Evolutionary conservation across 2,797 vertebrate species (phyloP).

Genomic region (Xerus rutilus): DNA sequence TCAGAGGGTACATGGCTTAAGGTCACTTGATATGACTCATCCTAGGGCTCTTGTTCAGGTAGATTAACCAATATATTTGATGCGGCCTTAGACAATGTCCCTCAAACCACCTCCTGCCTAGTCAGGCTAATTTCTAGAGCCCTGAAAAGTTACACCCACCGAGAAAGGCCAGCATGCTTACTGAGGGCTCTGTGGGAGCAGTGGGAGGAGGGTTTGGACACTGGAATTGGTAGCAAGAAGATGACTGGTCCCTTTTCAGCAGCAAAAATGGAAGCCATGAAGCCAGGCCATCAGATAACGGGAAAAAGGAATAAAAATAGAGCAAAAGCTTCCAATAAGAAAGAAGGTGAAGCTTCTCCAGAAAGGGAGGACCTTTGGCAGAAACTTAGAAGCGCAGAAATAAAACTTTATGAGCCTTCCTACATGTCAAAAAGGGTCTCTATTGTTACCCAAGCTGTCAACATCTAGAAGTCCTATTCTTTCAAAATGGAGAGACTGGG

Average conservation of each 20-base stretch:
- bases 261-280: neutral
- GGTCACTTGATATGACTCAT: neutral
- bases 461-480: neutral
- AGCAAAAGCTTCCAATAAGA: neutral
- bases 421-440: neutral
- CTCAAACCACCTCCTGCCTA: neutral
- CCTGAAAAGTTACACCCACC: neutral
- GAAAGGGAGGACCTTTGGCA: neutral
- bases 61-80: neutral
- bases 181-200: no score
- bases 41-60: neutral
- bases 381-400: neutral
- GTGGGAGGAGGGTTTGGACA: no score
- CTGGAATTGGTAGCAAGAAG: neutral
- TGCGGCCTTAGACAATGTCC: no score
- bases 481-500: neutral
- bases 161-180: neutral
- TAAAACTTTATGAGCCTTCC: neutral
- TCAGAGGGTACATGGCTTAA: neutral
- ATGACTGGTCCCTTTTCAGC: neutral
- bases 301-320: neutral
- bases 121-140: neutral
- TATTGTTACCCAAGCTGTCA: neutral
- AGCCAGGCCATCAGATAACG: neutral
- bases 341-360: neutral